A percentile compares a stretch with the other conserved stretches of the same genome.
Evolutionary conservation across 1,140 invertebrate species (phyloP).

Genomic region (roundworm (Caenorhabditis elegans)): DNA sequence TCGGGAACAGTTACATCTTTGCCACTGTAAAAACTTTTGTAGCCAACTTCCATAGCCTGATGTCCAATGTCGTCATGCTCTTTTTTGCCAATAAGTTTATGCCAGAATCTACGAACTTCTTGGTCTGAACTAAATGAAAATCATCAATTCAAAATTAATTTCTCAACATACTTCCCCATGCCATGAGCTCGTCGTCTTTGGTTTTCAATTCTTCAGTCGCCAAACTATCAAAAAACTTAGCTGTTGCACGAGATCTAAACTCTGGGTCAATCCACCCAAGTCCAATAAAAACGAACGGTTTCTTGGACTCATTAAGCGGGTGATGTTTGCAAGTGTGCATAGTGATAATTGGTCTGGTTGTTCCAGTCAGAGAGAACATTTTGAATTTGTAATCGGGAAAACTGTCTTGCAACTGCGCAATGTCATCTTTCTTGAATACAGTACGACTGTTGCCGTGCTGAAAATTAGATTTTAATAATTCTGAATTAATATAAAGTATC

Average conservation of each 20-base stretch:
- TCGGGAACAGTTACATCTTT: not conserved
- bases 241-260: not conserved
- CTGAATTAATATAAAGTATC: not conserved
- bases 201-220: not conserved
- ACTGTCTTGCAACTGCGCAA: not conserved
- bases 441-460: not conserved
- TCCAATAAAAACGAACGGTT: not conserved
- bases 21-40: not conserved
- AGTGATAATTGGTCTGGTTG: not conserved
- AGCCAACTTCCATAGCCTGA: not conserved
- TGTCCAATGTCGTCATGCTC: not conserved
- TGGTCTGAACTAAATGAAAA: not conserved
- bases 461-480: not conserved
- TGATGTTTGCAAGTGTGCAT: not conserved
- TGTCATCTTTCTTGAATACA: not conserved
- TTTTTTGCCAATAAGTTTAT: not conserved
- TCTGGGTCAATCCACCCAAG: not conserved
- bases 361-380: not conserved
- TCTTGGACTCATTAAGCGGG: not conserved
- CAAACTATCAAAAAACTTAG: not conserved
- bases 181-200: no score
- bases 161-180: no score
- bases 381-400: not conserved
- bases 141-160: not conserved
- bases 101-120: not conserved